Base-by-base conservation (phyloP, 2,888 invertebrate genomes). In the Parelbella ahira region DNA sequence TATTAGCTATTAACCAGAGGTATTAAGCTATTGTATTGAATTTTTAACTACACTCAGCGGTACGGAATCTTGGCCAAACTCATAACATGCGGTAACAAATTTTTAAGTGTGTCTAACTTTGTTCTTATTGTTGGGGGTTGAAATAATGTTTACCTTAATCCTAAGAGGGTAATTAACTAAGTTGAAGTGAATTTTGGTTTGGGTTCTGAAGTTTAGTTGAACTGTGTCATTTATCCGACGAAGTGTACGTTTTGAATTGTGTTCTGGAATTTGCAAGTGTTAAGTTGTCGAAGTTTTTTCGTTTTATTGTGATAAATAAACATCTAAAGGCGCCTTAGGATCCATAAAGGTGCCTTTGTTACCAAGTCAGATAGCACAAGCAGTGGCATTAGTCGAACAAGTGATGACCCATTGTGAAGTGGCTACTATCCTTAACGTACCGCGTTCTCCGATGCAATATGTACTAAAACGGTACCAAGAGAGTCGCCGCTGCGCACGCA, bases 351-450 rank as follows among this genome's bases (percentile, higher is more conserved):
- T 29, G 28, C 29, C 29, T 21, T 23, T 38, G 12, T 15, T 33
- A 28, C 34, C 29, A 33, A 32, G 13, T 28, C 44, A 44, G 33
- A 18, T 45, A 24, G 48, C 43, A n/a, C n/a, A n/a, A n/a, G n/a
- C n/a, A n/a, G n/a, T n/a, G n/a, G n/a, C n/a, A n/a, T n/a, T n/a
- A n/a, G 8, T 15, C 28, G 15, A 15, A 7, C 28, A 28, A 15
- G 28, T 13, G 8, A 15, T 28, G 15, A 28, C n/a, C n/a, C n/a
- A n/a, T n/a, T n/a, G n/a, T n/a, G n/a, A n/a, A n/a, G n/a, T n/a
- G n/a, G n/a, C n/a, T 8, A 7, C 28, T 15, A 7, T 29, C 1
- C 29, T 29, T 8, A 29, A 29, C 8, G 9, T 29, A 29, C 29
- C 29, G 29, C 29, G 29, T 24, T 36, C 24, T 9, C 24, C 25